Base-by-base conservation (phyloP, 2,113 vertebrate genomes). In the Pelecanoides urinatrix region DNA sequence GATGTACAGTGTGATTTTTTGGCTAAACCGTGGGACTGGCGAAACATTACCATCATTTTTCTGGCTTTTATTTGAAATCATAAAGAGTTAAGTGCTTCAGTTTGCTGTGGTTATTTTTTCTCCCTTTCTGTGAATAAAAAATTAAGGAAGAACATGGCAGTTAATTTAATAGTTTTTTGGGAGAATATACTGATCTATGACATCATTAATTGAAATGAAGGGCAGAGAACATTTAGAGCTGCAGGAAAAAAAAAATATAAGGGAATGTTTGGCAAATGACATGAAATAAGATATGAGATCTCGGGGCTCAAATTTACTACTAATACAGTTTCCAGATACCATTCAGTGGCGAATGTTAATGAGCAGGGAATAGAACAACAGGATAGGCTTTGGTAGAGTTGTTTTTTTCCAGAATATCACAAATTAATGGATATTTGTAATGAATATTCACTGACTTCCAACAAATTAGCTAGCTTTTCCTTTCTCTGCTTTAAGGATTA, bases 21-120 rank as follows among this genome's bases (percentile, higher is more conserved):
- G 93, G 89, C 89, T 95, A 90, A 97, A 93, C 82, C 3, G 27
- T 59, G 74, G 78, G 80, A 45, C 87, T 96, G 72, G 71, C 10
- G 21, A 95, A 95, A 83, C 94, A 95, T 93, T 94, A 32, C 86
- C 87, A 92, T 96, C 45, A 97, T 95, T 96, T 97, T 91, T 92
- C 89, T 93, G 74, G 63, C 88, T 97, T 96, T 97, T 95, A 97
- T 96, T 96, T 88, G 94, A 93, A 97, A 91, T 94, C 91, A 92
- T 95, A 92, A 95, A 94, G 92, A 96, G 95, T 95, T 96, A 96
- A 97, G 96, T 86, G 86, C 82, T 78, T 90, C 80, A 63, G 83
- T 96, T 97, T 95, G 67, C 86, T 80, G 67, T 65, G 68, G 50
- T 92, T 90, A 52, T 88, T 88, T 91, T 83, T 87, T 56, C 63